Percentiles rank a stretch among this genome's conserved stretches.
Conservation (phyloP, 2,888 invertebrate genomes). For the Agrenia bidenticulata region DNA sequence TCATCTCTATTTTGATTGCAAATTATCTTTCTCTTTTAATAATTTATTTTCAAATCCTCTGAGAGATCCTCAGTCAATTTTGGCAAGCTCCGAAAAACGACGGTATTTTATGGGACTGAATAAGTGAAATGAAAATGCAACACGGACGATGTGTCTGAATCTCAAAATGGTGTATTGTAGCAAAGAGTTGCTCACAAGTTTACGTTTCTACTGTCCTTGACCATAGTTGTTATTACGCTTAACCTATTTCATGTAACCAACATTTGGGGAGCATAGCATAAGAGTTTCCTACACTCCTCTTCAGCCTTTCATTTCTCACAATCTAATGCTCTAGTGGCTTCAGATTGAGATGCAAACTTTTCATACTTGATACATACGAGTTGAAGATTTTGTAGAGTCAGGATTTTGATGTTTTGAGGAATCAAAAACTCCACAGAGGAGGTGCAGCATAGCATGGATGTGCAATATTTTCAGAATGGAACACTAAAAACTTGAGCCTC, state of each 20-base stretch:
- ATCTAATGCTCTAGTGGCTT: not conserved
- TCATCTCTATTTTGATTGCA: too few species aligned
- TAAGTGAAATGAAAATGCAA: constrained; percentile 16
- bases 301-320: not conserved
- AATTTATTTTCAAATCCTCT: too few species aligned
- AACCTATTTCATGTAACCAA: constrained; percentile 38
- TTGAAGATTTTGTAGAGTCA: too few species aligned
- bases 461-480: constrained; percentile 6
- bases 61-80: too few species aligned
- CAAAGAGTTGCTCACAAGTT: not conserved
- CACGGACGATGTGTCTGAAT: not conserved
- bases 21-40: too few species aligned
- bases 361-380: too few species aligned
- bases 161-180: not conserved
- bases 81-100: too few species aligned
- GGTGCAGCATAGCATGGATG: constrained; percentile 14
- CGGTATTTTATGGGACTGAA: too few species aligned
- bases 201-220: constrained; percentile 16
- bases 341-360: not conserved
- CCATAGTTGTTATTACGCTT: constrained; percentile 21
- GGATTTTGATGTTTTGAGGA: too few species aligned
- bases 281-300: too few species aligned
- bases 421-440: constrained; percentile 4
- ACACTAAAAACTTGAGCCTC: not conserved
- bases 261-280: constrained; percentile 7